phyloP scores from a whole-genome alignment of 2,888 invertebrate species.

The Parthenolecanium corni region DNA sequence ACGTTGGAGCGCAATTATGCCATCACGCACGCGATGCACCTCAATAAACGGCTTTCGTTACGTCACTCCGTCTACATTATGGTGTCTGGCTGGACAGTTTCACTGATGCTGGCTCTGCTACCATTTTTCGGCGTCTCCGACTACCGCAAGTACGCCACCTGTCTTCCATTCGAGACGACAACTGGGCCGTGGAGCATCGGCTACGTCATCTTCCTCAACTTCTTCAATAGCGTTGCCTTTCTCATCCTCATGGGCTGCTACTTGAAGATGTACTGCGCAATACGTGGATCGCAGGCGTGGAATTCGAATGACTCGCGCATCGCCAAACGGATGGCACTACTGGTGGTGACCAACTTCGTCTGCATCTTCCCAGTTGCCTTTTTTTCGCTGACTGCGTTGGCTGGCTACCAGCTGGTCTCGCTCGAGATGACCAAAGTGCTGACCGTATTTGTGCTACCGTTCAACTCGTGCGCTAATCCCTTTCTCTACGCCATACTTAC shows the following conservation, averaged over 20 bases:
- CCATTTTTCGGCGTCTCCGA: slow-evolving; percentile 87
- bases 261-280: slow-evolving; percentile 93
- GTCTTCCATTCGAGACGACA: slow-evolving; percentile 86
- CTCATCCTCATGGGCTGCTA: slow-evolving; percentile 91
- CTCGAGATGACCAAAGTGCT: slow-evolving; percentile 90
- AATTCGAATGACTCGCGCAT: slow-evolving; percentile 93
- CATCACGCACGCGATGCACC: slow-evolving; percentile 93
- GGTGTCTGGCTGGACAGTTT: slow-evolving; percentile 85
- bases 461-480: slow-evolving; percentile 96
- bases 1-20: slow-evolving; percentile 92
- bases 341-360: slow-evolving; percentile 93
- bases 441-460: slow-evolving; percentile 87
- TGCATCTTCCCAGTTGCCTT: slow-evolving; percentile 98
- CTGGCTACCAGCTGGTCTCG: slow-evolving; percentile 79
- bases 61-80: slow-evolving; percentile 85
- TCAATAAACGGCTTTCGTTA: slow-evolving; percentile 78
- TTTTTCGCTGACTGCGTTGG: slow-evolving; percentile 84
- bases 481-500: slow-evolving; percentile 95
- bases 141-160: slow-evolving; percentile 92
- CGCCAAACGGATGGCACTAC: slow-evolving; percentile 89
- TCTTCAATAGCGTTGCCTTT: slow-evolving; percentile 87
- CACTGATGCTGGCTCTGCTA: slow-evolving; percentile 71
- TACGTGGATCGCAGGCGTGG: slow-evolving; percentile 91
- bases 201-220: slow-evolving; percentile 82
- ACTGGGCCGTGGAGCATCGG: slow-evolving; percentile 63